Evolutionary conservation across 2,797 vertebrate genomes (phyloP).

Genomic region (Chaetophractus vellerosus): DNA sequence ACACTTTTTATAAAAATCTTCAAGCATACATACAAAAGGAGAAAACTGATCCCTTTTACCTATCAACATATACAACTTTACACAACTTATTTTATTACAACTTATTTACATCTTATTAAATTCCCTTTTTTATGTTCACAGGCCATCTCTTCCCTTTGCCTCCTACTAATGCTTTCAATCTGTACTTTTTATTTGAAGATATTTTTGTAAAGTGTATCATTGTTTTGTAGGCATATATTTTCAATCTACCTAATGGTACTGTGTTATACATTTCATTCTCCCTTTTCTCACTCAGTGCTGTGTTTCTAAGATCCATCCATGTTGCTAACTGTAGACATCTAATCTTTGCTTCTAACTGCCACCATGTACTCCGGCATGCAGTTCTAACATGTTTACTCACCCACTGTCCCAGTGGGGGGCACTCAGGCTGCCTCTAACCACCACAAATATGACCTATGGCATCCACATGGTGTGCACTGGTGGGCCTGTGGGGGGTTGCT

Average conservation of each 20-base stretch:
- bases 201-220: neutral
- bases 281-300: neutral
- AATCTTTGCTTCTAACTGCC: neutral
- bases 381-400: neutral
- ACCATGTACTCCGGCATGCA: neutral
- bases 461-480: accelerated
- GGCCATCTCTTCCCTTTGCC: neutral
- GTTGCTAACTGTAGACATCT: neutral
- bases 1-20: slow-evolving; percentile 24
- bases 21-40: neutral
- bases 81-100: neutral
- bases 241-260: neutral
- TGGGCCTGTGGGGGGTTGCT: neutral
- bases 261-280: neutral
- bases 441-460: neutral
- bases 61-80: neutral
- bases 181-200: neutral
- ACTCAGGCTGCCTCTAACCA: neutral
- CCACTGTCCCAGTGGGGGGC: neutral
- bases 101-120: neutral
- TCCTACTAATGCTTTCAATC: neutral
- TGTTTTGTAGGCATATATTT: neutral
- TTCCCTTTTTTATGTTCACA: neutral
- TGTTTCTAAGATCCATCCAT: neutral
- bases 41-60: neutral